phyloP scores from a whole-genome alignment of 2,888 invertebrate species.

The Scaptomyza parva region DNA sequence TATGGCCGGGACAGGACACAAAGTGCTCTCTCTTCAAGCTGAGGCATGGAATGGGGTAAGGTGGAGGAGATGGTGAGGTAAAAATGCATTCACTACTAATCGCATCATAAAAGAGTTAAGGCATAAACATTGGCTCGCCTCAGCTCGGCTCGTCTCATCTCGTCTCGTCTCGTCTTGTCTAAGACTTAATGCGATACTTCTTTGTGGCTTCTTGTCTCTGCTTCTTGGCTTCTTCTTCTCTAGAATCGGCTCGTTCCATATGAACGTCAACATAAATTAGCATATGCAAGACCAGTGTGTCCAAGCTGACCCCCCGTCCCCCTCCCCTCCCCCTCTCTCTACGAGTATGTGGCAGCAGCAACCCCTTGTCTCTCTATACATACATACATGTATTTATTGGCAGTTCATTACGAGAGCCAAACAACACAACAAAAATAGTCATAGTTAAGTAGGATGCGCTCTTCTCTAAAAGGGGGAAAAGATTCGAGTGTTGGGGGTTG shows the following conservation, averaged over 20 bases:
- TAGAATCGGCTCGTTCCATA: slow-evolving; percentile 7
- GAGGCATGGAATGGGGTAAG: background rate
- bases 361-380: background rate
- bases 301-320: background rate
- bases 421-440: slow-evolving; percentile 59
- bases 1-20: slow-evolving; percentile 1
- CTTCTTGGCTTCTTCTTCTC: slow-evolving; percentile 2
- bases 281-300: slow-evolving; percentile 43
- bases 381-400: slow-evolving; percentile 36
- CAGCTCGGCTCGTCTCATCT: too few species aligned
- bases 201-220: background rate
- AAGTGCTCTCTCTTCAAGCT: background rate
- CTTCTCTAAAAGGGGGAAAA: background rate
- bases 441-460: slow-evolving; percentile 20
- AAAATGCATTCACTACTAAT: slow-evolving; percentile 2
- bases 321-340: background rate
- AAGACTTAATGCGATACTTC: background rate
- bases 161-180: too few species aligned
- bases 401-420: slow-evolving; percentile 50
- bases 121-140: slow-evolving; percentile 7
- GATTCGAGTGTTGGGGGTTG: background rate
- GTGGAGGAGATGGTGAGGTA: background rate
- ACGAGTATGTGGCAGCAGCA: too few species aligned
- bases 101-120: background rate
- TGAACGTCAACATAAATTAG: slow-evolving; percentile 65